Percentiles rank a stretch among this genome's conserved stretches.
Conservation (phyloP, 35 echinoderm and acorn worm genomes). For the Holothuria glaberrima region DNA sequence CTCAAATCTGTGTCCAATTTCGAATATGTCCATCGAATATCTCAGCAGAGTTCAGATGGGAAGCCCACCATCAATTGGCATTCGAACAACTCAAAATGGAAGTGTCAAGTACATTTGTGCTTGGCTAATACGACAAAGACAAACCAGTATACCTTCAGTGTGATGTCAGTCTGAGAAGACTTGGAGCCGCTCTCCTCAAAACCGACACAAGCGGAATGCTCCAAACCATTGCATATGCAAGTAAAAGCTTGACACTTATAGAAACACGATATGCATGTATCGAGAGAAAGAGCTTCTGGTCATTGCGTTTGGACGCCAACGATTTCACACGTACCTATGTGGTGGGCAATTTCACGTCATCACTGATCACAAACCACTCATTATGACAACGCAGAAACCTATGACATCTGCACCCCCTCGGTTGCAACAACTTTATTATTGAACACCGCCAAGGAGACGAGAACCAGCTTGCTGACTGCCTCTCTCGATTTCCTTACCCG, state of each 20-base stretch:
- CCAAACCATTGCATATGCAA: slow-evolving; percentile 46
- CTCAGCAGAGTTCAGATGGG: slow-evolving; percentile 18
- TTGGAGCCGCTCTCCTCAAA: slow-evolving; percentile 53
- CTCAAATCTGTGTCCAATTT: slow-evolving; percentile 30
- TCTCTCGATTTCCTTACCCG: slow-evolving; percentile 20
- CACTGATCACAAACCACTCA: no score
- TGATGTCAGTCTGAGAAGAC: slow-evolving; percentile 36
- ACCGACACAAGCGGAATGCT: not conserved
- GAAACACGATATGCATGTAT: slow-evolving; percentile 40
- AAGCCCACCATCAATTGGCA: slow-evolving; percentile 30
- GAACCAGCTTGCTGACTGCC: slow-evolving; percentile 9
- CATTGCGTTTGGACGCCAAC: not conserved
- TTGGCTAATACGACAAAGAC: not conserved
- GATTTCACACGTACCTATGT: not conserved
- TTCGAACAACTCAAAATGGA: slow-evolving; percentile 23
- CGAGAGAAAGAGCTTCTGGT: not conserved
- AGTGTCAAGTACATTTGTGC: not conserved
- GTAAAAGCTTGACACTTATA: slow-evolving; percentile 44
- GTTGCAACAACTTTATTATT: slow-evolving; percentile 27
- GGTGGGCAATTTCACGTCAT: not conserved
- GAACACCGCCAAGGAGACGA: not conserved
- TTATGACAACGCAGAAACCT: slow-evolving; percentile 44
- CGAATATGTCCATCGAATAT: no score
- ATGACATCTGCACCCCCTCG: slow-evolving; percentile 25
- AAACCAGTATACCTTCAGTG: slow-evolving; percentile 49